Evolutionary conservation across 2,888 invertebrate genomes (phyloP).

Genomic region (Temnothorax unifasciatus): DNA sequence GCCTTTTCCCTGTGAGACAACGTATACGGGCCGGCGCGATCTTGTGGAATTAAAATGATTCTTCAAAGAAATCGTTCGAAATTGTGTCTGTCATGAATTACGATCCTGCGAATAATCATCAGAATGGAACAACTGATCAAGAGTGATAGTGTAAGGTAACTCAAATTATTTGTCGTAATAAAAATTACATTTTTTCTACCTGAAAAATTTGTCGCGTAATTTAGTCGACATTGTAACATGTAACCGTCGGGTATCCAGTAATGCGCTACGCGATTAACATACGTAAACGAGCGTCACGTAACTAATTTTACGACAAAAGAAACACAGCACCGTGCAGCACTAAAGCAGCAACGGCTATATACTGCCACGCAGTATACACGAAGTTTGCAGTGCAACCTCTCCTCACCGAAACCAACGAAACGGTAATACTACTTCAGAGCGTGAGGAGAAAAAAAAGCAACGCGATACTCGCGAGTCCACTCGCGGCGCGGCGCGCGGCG

Average conservation of each 20-base stretch:
- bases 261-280: conserved; percentile 50
- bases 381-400: conserved; percentile 29
- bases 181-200: background rate
- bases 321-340: conserved; percentile 42
- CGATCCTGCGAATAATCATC: background rate
- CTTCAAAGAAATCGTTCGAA: conserved; percentile 4
- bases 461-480: conserved; percentile 15
- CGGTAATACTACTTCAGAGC: conserved; percentile 52
- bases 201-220: conserved; percentile 21
- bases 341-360: conserved; percentile 31
- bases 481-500: background rate
- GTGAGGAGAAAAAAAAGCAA: conserved; percentile 35
- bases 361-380: conserved; percentile 8
- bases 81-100: too few relatives aligned
- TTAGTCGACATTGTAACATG: background rate
- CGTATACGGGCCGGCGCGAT: background rate
- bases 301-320: conserved; percentile 61
- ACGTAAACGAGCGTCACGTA: conserved; percentile 53
- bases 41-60: conserved; percentile 41
- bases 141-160: background rate
- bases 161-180: background rate
- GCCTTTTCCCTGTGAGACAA: conserved; percentile 10
- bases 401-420: conserved; percentile 46
- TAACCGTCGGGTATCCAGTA: conserved; percentile 22
- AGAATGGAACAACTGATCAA: background rate